Percentiles rank a stretch among this genome's conserved stretches.
These are phyloP conservation scores for Stenodema calcarata DNA, from an alignment of 2,888 invertebrate genomes.

Conservation along the genomic window DNA sequence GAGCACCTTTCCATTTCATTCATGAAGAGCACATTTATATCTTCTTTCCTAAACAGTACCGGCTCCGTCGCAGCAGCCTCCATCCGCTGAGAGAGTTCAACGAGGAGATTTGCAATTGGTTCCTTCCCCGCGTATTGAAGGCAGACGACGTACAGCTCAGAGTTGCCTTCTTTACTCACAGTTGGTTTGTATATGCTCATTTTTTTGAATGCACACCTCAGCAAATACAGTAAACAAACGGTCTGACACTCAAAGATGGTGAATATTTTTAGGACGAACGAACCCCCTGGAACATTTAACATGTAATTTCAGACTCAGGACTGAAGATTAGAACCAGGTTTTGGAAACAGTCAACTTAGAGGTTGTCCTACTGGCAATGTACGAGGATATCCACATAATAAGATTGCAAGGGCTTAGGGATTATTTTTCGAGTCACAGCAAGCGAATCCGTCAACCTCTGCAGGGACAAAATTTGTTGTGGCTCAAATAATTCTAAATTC, in stretches of 20 bases:
- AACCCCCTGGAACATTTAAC: constrained; percentile 68
- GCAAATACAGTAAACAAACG: constrained; percentile 77
- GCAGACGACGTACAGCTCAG: constrained; percentile 88
- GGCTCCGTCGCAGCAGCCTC: background rate
- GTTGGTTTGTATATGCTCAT: constrained; percentile 85
- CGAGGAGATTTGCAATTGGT: background rate
- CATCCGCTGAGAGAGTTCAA: background rate
- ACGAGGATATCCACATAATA: too few species aligned
- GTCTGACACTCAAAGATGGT: constrained; percentile 87
- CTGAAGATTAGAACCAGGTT: too few species aligned
- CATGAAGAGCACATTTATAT: constrained; percentile 71
- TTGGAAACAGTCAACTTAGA: too few species aligned
- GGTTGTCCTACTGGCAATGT: too few species aligned
- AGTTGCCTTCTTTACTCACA: constrained; percentile 94
- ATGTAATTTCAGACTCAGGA: background rate
- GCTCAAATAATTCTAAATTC: too few species aligned
- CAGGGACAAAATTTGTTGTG: too few species aligned
- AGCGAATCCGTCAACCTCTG: too few species aligned
- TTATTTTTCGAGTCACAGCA: too few species aligned
- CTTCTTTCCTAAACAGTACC: constrained; percentile 67
- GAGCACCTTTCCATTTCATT: constrained; percentile 71
- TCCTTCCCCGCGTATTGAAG: constrained; percentile 63
- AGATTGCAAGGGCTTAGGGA: too few species aligned
- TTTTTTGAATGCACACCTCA: constrained; percentile 76
- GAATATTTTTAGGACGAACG: constrained; percentile 86